These are phyloP conservation scores for Mnemiopsis leidyi DNA, from an alignment of 37 sponge, comb jelly and placozoan species.

Conservation along the genomic window DNA sequence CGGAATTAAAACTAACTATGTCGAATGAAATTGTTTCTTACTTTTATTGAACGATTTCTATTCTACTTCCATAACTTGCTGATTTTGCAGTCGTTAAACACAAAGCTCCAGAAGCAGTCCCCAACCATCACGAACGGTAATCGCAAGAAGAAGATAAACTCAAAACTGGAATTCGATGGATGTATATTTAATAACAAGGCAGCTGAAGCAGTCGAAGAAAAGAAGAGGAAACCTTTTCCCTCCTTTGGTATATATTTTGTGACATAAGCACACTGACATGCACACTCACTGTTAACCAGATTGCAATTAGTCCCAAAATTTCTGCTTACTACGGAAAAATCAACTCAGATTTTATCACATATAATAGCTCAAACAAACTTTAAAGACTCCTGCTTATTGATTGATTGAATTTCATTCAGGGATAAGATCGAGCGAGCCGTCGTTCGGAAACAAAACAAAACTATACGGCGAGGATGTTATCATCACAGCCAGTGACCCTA, in stretches of 20 bases:
- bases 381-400: too few species aligned
- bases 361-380: too few species aligned
- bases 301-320: not conserved
- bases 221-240: constrained; percentile 34
- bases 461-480: constrained; percentile 61
- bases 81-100: not conserved
- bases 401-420: not conserved
- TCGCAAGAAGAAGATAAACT: constrained; percentile 25
- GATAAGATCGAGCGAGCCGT: not conserved
- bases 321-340: too few species aligned
- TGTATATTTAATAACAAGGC: constrained; percentile 26
- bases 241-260: too few species aligned
- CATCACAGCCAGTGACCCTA: not conserved
- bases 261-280: too few species aligned
- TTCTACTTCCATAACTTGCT: not conserved
- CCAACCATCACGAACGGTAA: not conserved
- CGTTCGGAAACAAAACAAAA: constrained; percentile 44
- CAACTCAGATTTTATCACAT: too few species aligned
- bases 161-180: constrained; percentile 41
- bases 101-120: not conserved
- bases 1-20: too few species aligned
- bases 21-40: too few species aligned
- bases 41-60: too few species aligned
- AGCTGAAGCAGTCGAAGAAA: not conserved
- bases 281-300: too few species aligned